Percentiles rank a stretch among this genome's conserved stretches.
Conservation (phyloP, 2,888 invertebrate genomes). For the Osmoderma eremita region DNA sequence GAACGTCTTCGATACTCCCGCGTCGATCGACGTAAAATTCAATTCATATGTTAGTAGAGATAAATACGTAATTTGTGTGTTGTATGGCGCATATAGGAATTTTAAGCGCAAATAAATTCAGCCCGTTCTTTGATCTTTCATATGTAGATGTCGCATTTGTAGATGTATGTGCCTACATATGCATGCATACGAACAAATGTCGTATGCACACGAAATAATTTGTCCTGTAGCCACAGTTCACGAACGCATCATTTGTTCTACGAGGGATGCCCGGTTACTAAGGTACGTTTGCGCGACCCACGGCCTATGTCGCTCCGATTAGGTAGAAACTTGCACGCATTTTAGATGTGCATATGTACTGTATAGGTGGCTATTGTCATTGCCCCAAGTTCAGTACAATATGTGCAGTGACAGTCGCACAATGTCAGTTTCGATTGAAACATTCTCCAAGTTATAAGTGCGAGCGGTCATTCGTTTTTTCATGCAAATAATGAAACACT, state of each 20-base stretch:
- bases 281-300: no score
- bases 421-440: no score
- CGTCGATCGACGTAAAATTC: constrained; percentile 25
- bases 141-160: constrained; percentile 21
- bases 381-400: no score
- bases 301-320: no score
- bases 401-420: no score
- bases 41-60: neutral
- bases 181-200: constrained; percentile 4
- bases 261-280: no score
- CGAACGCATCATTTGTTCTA: constrained; percentile 17
- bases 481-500: no score
- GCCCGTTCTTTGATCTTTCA: constrained; percentile 23
- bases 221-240: neutral
- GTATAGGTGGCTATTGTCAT: no score
- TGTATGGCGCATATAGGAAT: neutral
- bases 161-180: neutral
- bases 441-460: no score
- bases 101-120: constrained; percentile 27
- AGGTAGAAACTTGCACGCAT: no score
- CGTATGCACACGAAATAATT: constrained; percentile 26
- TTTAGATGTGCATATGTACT: no score
- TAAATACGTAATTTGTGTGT: neutral
- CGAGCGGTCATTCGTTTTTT: no score
- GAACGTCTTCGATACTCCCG: constrained; percentile 8